Evolutionary conservation across 2,113 vertebrate genomes (phyloP), one percentile per base, ranked within the genome.

Genomic region (Eptesicus fuscus): DNA sequence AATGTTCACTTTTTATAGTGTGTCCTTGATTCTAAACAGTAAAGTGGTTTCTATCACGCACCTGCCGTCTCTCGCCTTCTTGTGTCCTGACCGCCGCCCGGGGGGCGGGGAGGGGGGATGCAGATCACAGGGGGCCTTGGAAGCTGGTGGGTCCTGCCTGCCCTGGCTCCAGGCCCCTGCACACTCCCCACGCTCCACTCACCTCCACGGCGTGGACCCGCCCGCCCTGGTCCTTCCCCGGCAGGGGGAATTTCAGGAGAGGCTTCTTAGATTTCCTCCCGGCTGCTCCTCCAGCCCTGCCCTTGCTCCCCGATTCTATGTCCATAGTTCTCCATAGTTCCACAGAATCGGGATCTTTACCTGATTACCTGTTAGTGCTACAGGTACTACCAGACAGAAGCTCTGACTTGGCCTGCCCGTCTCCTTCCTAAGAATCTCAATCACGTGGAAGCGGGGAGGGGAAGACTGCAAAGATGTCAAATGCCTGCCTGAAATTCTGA

Each of bases 1-100:
- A 98, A 98, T 98, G 98, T 99, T 98, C 98, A 98, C 98, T 98
- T 99, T 99, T 99, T 99, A 98, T 98, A 98, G 98, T 98, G 98
- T 98, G 97, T 97, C 98, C 98, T 98, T 98, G 98, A 98, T 98
- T 98, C 98, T 98, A 98, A 99, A 98, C 97, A 99, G 98, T 99
- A 99, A 99, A 99, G 95, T 98, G 98, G 97, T 98, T 98, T 99
- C 98, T 99, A 98, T 98, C 98, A 99, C 98, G 98, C 63, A 97
- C 94, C 92, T 90, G 91, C 86, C 61, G 97, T 97, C 96, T 98
- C 94, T 67, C 93, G 95, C 91, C 95, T 98, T 90, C 47, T 95
- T 98, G 83, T 88, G 49, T 95, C 71, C 30, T 77, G 35, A 35
- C 18, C 0, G 8, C 59, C 20, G 1, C 1, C 7, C 44, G 18